Evolutionary conservation across 2,888 invertebrate genomes (phyloP), one percentile per base, ranked within the genome.

Genomic region (Blomia tropicalis): DNA sequence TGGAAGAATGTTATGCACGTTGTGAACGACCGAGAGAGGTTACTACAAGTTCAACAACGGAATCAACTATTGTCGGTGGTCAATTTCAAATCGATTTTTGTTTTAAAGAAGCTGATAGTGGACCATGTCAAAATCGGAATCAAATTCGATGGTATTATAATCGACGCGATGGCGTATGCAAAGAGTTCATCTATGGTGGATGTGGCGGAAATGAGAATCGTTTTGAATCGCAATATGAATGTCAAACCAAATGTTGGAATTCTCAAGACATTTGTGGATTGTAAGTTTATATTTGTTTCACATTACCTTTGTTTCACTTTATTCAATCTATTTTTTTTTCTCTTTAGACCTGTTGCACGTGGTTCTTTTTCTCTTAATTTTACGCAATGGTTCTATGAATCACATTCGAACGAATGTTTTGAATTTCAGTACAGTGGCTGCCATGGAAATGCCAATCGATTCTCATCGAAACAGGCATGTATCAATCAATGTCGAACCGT

Each of bases 141-240:
- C 66, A 76, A 66, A 73, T 77, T 0, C 79, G 80, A 62, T 89
- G 83, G 82, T 83, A 79, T 71, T 88, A 85, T 73, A 84, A 87
- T 71, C 77, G 79, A 32, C 71, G 74, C 11, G 80, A 82, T 58
- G 85, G 85, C 36, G 78, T 81, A 17, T 92, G 91, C 73, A 80
- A 81, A 66, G 79, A 81, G 69, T 92, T 91, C 77, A 80, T 83
- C 71, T 91, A 84, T 77, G 80, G 81, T 67, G 90, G 91, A 76
- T 92, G 90, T 76, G 83, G 82, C 66, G 90, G 89, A 70, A 88
- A 86, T 76, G 80, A 79, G 71, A 91, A 91, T 78, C 84, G 84
- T 77, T 89, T 88, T 80, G 79, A 77, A 73, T 80, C 82, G 62
- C 81, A 80, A 75, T 80, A 82, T 70, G 79, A 81, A 27, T 69